phyloP scores from a whole-genome alignment of 2,113 vertebrate genomes.

The Myiozetetes cayanensis region DNA sequence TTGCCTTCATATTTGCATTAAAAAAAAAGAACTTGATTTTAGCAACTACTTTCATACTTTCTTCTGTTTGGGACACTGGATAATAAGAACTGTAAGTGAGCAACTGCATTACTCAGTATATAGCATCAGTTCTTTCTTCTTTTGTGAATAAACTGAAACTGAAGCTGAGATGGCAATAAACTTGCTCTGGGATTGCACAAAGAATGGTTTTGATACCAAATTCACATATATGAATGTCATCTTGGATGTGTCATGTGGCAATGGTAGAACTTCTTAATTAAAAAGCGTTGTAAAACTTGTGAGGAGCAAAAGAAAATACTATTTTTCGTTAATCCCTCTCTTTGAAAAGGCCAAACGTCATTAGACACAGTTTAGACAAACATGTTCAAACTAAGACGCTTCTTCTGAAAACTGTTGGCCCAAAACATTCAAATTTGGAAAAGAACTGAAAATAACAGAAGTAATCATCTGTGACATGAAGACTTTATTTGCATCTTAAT shows the following conservation, averaged over 20 bases:
- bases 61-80: neutral
- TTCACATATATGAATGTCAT: neutral
- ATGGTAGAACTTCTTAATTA: neutral
- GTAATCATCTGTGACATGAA: neutral
- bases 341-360: neutral
- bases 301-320: neutral
- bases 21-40: neutral
- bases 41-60: neutral
- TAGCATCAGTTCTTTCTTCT: neutral
- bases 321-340: neutral
- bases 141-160: neutral
- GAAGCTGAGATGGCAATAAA: neutral
- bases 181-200: neutral
- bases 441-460: constrained; percentile 17
- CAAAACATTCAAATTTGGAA: neutral
- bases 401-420: neutral
- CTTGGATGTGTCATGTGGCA: rapidly evolving
- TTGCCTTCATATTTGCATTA: neutral
- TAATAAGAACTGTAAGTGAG: neutral
- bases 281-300: neutral
- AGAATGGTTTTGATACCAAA: neutral
- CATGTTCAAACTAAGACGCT: neutral
- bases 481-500: constrained; percentile 2
- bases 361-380: neutral
- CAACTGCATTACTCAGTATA: neutral